Percentiles rank a stretch among this genome's conserved stretches.
These are phyloP conservation scores for Acleris cristana DNA, from an alignment of 2,888 invertebrate genomes.

Conservation along the genomic window DNA sequence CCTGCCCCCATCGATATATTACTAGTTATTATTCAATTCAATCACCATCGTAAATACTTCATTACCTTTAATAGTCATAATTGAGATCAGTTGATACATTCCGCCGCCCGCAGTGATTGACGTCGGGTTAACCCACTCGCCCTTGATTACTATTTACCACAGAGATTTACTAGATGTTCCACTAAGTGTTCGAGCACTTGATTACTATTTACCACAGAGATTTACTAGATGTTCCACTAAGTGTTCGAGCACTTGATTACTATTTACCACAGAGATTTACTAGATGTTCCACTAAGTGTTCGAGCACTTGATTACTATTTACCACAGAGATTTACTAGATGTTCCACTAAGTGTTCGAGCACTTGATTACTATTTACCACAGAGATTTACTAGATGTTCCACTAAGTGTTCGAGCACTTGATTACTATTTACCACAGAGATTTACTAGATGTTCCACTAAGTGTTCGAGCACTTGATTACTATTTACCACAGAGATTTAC, in stretches of 20 bases:
- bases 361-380: too few relatives aligned
- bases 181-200: constrained; percentile 17
- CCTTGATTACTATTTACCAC: constrained; percentile 39
- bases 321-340: constrained; percentile 28
- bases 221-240: constrained; percentile 18
- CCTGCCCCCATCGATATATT: too few relatives aligned
- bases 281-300: constrained; percentile 1
- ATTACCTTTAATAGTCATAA: neutral
- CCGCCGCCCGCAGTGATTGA: constrained; percentile 30
- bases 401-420: too few relatives aligned
- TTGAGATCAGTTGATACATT: constrained; percentile 8
- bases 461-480: too few relatives aligned
- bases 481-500: too few relatives aligned
- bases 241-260: constrained; percentile 31
- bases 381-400: too few relatives aligned
- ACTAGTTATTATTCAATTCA: too few relatives aligned
- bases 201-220: constrained; percentile 36
- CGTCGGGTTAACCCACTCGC: constrained; percentile 35
- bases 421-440: too few relatives aligned
- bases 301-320: constrained; percentile 37
- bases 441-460: too few relatives aligned
- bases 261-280: constrained; percentile 35
- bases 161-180: constrained; percentile 20
- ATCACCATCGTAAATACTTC: too few relatives aligned
- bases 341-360: neutral